These are phyloP conservation scores for Pachyuromys duprasi DNA, from an alignment of 2,797 vertebrate genomes.

Conservation along the genomic window DNA sequence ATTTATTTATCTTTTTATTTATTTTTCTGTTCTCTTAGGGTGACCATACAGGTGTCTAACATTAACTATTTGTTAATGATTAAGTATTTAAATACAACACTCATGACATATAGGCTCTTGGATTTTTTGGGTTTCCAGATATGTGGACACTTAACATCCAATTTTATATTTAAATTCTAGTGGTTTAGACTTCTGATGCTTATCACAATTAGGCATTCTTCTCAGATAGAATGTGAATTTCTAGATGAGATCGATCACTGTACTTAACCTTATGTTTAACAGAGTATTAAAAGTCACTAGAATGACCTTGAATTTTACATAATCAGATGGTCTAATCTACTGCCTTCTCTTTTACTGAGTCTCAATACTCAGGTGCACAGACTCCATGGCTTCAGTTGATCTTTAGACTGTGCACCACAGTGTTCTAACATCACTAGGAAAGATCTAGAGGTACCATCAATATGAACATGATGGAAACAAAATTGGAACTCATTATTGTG, in stretches of 20 bases:
- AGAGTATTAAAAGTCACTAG: neutral
- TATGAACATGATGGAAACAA: neutral
- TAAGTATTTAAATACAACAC: neutral
- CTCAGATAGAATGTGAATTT: constrained; percentile 26
- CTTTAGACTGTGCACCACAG: fast-evolving
- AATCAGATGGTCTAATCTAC: neutral
- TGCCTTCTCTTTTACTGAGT: neutral
- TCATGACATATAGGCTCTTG: too few species aligned
- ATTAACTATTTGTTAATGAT: neutral
- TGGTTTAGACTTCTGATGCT: constrained; percentile 23
- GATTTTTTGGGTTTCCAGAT: neutral
- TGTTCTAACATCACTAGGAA: too few species aligned
- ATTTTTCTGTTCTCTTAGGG: neutral
- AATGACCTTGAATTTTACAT: neutral
- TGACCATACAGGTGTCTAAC: neutral
- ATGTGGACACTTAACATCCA: neutral
- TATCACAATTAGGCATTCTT: constrained; percentile 21
- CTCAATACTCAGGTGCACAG: neutral
- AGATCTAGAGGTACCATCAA: neutral
- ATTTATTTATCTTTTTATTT: too few species aligned
- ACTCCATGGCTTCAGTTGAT: neutral
- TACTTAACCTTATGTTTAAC: constrained; percentile 15
- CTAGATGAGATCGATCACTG: neutral
- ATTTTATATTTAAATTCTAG: constrained; percentile 10
- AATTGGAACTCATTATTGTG: neutral